Evolutionary conservation across 1,140 invertebrate genomes (phyloP).

Genomic region (Pissodes strobi): DNA sequence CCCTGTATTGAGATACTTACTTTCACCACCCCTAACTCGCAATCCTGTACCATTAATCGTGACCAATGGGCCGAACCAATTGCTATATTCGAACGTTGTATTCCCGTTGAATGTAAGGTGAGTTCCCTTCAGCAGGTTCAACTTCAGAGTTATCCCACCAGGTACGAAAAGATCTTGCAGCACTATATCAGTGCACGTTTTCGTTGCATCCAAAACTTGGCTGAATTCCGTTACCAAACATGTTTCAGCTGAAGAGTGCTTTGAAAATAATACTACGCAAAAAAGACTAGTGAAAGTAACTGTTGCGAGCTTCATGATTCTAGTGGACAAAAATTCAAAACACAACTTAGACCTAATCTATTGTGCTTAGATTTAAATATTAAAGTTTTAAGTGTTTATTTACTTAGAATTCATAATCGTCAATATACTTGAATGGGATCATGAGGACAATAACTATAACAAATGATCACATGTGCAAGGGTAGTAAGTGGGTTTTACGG

Average conservation of each 20-base stretch:
- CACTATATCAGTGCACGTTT: constrained; percentile 6
- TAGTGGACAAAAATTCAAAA: too few relatives aligned
- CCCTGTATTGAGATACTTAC: constrained; percentile 3
- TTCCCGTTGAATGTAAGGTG: not conserved
- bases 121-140: constrained; percentile 2
- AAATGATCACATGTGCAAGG: too few relatives aligned
- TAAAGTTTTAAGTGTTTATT: too few relatives aligned
- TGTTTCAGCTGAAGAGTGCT: not conserved
- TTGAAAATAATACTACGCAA: too few relatives aligned
- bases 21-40: not conserved
- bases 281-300: too few relatives aligned
- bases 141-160: constrained; percentile 4
- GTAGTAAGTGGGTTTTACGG: too few relatives aligned
- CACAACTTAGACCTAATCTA: too few relatives aligned
- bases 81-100: constrained; percentile 1
- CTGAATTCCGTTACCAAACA: constrained; percentile 4
- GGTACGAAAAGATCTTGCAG: not conserved
- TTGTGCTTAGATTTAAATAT: too few relatives aligned
- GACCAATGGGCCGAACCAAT: constrained; percentile 11
- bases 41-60: constrained; percentile 15
- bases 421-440: too few relatives aligned
- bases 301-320: too few relatives aligned
- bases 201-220: constrained; percentile 1
- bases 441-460: too few relatives aligned
- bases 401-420: too few relatives aligned